Base-by-base conservation (phyloP, 2,797 vertebrate species). In the Microcaecilia unicolor region DNA sequence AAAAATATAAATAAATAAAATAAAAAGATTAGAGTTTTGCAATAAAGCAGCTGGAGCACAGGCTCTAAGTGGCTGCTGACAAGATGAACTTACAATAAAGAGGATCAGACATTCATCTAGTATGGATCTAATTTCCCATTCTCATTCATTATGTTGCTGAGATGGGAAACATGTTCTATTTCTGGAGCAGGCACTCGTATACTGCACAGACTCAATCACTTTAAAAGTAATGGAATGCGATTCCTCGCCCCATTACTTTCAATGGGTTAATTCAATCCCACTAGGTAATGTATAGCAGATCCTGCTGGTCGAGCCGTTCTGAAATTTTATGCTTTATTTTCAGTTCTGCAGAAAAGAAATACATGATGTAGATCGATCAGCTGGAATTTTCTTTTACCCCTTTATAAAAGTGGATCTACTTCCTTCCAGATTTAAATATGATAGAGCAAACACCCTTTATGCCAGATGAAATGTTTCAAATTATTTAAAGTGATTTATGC, bases 341-440 rank as follows among this genome's bases (percentile, higher is more conserved):
- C 6, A 20, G 42, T 18, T 29, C 0, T 41, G 16, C 19, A 23
- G 27, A 55, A 32, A 22, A 60, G 49, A 39, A 22, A 47, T 33
- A 28, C 51, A 28, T 18, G 20, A 21, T 37, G 20, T 33, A 17
- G 14, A 9, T 17, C 44, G n/a, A 5, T 32, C 41, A 25, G 24
- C 48, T 9, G 25, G 1, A 42, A n/a, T 45, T 22, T 17, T 21
- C 58, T 57, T 43, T 49, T 18, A 51, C 9, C 17, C 25, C 31
- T 43, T 60, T 45, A 31, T 9, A 28, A 30, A 48, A 31, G 33
- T 49, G 17, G 26, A 39, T 53, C 21, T 44, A 10, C 12, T 39
- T 28, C 5, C 45, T 61, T 52, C 28, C 31, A 28, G 16, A 29
- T 49, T 61, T 47, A 55, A 59, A 9, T 19, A 35, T 34, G 20